Percentiles rank a stretch among this genome's conserved stretches.
Evolutionary conservation across 2,113 vertebrate species (phyloP).

Genomic region (Alligator sinensis): DNA sequence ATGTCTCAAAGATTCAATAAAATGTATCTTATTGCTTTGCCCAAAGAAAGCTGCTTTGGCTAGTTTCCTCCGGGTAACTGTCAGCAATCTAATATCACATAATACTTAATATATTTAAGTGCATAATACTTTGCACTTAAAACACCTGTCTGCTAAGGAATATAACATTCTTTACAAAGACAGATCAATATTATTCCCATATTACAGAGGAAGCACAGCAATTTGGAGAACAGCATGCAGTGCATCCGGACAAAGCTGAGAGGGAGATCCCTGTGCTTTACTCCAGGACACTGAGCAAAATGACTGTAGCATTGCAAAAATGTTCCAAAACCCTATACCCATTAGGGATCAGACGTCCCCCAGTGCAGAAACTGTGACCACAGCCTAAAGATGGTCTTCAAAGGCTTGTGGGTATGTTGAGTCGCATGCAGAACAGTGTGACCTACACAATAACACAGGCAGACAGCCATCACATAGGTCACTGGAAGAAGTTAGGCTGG

Average conservation of each 20-base stretch:
- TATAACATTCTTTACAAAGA: too few relatives aligned
- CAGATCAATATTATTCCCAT: too few relatives aligned
- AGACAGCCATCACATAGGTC: not conserved
- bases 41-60: slow-evolving; percentile 61
- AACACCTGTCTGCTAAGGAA: too few relatives aligned
- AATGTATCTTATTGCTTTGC: slow-evolving; percentile 54
- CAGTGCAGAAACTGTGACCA: not conserved
- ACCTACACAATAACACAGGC: not conserved
- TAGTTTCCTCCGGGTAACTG: slow-evolving; percentile 65
- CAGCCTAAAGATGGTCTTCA: not conserved
- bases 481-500: not conserved
- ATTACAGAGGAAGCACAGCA: too few relatives aligned
- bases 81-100: slow-evolving; percentile 60
- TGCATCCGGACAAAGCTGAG: not conserved
- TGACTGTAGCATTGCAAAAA: not conserved
- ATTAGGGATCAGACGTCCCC: not conserved
- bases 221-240: not conserved
- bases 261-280: not conserved
- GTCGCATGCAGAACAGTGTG: not conserved
- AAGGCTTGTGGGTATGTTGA: not conserved
- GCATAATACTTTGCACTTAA: too few relatives aligned
- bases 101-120: too few relatives aligned
- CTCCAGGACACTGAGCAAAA: too few relatives aligned
- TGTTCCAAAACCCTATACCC: not conserved
- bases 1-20: slow-evolving; percentile 20